Conservation (phyloP, 2,113 vertebrate species). For the Pelmatolapia mariae region DNA sequence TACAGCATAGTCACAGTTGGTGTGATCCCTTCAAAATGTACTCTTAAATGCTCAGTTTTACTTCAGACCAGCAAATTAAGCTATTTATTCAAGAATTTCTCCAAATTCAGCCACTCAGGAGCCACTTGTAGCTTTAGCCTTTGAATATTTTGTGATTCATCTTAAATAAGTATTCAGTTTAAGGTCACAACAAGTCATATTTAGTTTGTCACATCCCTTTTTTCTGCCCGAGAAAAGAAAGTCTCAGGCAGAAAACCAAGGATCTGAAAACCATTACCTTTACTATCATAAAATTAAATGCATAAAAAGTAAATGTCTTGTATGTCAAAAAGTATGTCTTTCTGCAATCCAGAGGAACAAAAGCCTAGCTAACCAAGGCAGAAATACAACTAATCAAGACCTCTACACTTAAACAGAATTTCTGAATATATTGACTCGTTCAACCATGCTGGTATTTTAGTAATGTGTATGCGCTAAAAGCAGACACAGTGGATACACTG, state of each 20-base stretch:
- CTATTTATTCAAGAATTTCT: neutral
- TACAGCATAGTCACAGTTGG: neutral
- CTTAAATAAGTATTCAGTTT: neutral
- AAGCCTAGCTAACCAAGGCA: neutral
- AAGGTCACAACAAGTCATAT: neutral
- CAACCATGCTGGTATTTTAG: neutral
- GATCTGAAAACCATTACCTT: neutral
- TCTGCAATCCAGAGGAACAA: neutral
- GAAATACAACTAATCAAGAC: neutral
- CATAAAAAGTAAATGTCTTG: neutral
- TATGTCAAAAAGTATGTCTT: no score
- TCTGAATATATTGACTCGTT: neutral
- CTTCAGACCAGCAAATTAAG: neutral
- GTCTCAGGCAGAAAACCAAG: no score
- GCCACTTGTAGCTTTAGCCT: neutral
- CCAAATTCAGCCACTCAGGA: neutral
- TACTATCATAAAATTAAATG: neutral
- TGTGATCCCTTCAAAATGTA: neutral
- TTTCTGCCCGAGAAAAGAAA: neutral
- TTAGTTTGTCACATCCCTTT: neutral
- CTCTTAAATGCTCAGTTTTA: neutral
- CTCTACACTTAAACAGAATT: neutral
- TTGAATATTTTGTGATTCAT: neutral
- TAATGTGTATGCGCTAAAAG: neutral
- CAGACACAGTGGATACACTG: neutral